phyloP scores from a whole-genome alignment of 2,797 vertebrate species.

The Paguma larvata region DNA sequence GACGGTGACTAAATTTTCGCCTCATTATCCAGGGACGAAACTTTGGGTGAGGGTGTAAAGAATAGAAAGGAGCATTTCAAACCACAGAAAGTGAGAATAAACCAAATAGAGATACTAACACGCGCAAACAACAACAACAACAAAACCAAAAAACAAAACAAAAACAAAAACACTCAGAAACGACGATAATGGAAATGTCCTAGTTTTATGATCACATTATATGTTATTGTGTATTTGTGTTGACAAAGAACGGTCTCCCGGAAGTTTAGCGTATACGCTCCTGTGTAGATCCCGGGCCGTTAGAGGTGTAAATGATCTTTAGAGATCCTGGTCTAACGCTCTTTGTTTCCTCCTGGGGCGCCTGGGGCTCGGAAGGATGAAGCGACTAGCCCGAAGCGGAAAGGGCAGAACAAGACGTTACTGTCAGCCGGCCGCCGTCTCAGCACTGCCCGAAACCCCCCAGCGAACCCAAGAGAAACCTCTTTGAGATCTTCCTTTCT shows the following conservation, averaged over 20 bases:
- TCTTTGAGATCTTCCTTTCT: not conserved
- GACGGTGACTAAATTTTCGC: not conserved
- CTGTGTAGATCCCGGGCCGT: not conserved
- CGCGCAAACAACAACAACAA: too few relatives aligned
- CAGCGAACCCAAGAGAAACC: accelerated
- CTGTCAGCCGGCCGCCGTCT: not conserved
- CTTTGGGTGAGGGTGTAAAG: not conserved
- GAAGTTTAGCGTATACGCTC: not conserved
- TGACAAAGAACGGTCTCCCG: not conserved
- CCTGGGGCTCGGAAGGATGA: not conserved
- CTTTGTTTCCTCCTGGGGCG: not conserved
- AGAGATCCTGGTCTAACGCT: not conserved
- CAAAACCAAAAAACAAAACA: not conserved
- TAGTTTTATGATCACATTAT: not conserved
- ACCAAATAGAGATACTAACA: not conserved
- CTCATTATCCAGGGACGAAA: not conserved
- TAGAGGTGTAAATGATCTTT: not conserved
- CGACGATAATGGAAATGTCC: not conserved
- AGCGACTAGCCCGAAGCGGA: accelerated
- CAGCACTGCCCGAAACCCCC: not conserved
- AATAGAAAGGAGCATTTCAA: not conserved
- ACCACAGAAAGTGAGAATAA: not conserved
- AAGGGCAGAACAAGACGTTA: not conserved
- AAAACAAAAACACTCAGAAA: not conserved
- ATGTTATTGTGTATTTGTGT: not conserved